A percentile compares a stretch with the other conserved stretches of the same genome.
These are phyloP conservation scores for Campodea augens DNA, from an alignment of 1,140 invertebrate genomes.

Conservation along the genomic window DNA sequence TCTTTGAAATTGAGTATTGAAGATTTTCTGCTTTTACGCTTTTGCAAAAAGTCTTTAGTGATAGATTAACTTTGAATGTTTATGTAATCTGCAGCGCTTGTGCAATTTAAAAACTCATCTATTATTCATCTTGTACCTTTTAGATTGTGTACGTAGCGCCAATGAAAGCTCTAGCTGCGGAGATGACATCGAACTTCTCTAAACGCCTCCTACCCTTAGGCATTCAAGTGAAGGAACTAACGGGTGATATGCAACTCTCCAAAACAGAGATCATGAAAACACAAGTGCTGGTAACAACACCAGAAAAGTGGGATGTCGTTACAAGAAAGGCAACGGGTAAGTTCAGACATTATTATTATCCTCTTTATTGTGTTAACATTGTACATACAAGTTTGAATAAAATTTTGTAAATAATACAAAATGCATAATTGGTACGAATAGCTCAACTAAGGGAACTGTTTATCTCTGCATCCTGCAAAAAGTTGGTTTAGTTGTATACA, in stretches of 20 bases:
- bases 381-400: not conserved
- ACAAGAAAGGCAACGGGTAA: slow-evolving; percentile 68
- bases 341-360: slow-evolving; percentile 9
- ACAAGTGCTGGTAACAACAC: slow-evolving; percentile 95
- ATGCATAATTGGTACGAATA: no score
- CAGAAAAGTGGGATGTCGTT: slow-evolving; percentile 99
- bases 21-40: no score
- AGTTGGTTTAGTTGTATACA: no score
- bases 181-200: slow-evolving; percentile 92
- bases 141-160: slow-evolving; percentile 96
- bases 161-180: slow-evolving; percentile 96
- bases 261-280: slow-evolving; percentile 88
- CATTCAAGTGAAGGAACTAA: slow-evolving; percentile 74
- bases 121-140: slow-evolving; percentile 14
- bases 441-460: no score
- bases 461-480: slow-evolving; percentile 1
- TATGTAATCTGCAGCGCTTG: no score
- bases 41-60: no score
- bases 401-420: no score
- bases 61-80: no score
- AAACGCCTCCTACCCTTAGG: slow-evolving; percentile 56
- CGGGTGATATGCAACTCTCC: slow-evolving; percentile 94
- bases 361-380: not conserved
- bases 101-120: slow-evolving; percentile 1
- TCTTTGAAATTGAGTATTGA: no score